Conservation (phyloP, 2,888 invertebrate species). For the Parelbella ahira region DNA sequence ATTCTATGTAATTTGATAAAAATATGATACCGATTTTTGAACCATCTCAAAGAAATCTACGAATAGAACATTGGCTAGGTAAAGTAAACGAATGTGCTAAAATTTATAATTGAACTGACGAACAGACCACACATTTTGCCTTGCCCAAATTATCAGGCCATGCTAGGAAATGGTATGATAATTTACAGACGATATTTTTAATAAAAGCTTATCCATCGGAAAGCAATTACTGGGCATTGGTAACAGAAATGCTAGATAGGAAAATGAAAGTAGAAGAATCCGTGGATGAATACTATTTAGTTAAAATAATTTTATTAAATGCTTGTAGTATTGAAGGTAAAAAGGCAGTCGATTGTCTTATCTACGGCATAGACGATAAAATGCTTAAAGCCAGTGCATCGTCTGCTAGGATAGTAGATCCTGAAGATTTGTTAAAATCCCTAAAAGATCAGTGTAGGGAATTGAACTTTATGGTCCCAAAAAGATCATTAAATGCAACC, state of each 20-base stretch:
- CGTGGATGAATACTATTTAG: constrained; percentile 28
- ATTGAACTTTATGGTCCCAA: background rate
- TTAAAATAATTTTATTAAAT: constrained; percentile 28
- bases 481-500: background rate
- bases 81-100: constrained; percentile 20
- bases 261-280: constrained; percentile 21
- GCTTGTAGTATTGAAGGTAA: constrained; percentile 25
- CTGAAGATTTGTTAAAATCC: constrained; percentile 26
- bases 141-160: constrained; percentile 16
- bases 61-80: constrained; percentile 15
- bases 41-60: constrained; percentile 6
- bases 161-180: constrained; percentile 21
- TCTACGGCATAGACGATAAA: constrained; percentile 25
- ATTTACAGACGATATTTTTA: constrained; percentile 2
- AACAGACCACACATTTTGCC: constrained; percentile 15
- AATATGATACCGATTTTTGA: constrained; percentile 11
- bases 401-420: constrained; percentile 22
- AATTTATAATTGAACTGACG: constrained; percentile 20
- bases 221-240: constrained; percentile 22
- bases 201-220: constrained; percentile 21
- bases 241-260: constrained; percentile 25
- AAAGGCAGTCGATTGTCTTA: constrained; percentile 27
- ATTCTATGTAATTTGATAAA: background rate
- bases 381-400: constrained; percentile 23
- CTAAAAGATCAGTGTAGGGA: constrained; percentile 23